Evolutionary conservation across 2,888 invertebrate genomes (phyloP).

Genomic region (Aelia acuminata): DNA sequence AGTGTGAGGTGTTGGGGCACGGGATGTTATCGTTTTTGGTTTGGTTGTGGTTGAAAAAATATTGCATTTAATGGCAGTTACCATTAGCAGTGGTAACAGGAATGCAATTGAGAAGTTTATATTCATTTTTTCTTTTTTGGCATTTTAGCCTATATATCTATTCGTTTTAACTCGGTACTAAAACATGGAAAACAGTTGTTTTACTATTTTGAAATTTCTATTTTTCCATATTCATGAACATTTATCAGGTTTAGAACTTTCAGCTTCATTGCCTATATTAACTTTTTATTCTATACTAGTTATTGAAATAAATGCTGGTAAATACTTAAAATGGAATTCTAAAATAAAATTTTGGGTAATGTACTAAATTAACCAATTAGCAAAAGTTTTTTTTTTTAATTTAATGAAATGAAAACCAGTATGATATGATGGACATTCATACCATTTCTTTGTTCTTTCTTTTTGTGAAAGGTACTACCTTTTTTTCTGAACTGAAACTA

Average conservation of each 20-base stretch:
- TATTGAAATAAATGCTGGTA: background rate
- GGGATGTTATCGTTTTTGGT: background rate
- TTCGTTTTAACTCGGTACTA: too few relatives aligned
- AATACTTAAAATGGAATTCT: too few relatives aligned
- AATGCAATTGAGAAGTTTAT: background rate
- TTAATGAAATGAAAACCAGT: background rate
- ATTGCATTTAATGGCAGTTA: background rate
- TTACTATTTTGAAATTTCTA: background rate
- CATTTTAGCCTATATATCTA: too few relatives aligned
- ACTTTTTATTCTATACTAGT: background rate
- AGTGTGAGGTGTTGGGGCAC: background rate
- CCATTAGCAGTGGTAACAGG: background rate
- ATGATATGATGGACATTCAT: background rate
- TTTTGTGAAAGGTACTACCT: too few relatives aligned
- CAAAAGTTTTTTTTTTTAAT: too few relatives aligned
- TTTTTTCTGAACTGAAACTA: too few relatives aligned
- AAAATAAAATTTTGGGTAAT: too few relatives aligned
- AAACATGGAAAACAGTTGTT: background rate
- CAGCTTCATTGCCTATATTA: too few relatives aligned
- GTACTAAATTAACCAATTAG: too few relatives aligned
- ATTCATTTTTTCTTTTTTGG: too few relatives aligned
- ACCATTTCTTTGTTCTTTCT: too few relatives aligned
- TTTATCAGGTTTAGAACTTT: background rate
- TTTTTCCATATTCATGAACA: background rate
- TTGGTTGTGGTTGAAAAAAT: conserved; percentile 3